A percentile compares a stretch with the other conserved stretches of the same genome.
These are phyloP conservation scores for Cosmia trapezina DNA, from an alignment of 2,888 invertebrate genomes.

Conservation along the genomic window DNA sequence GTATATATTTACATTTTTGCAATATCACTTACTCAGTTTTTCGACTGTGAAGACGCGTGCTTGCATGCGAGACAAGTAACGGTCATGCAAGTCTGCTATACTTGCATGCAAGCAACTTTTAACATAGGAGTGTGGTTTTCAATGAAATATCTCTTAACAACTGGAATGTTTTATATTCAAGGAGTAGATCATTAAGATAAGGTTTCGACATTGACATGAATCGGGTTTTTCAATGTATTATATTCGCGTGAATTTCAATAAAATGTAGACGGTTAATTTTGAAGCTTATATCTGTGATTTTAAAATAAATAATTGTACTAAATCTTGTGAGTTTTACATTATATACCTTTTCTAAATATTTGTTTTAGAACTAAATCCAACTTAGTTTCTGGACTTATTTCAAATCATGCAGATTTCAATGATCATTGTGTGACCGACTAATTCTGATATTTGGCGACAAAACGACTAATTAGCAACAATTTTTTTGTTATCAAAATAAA, in stretches of 20 bases:
- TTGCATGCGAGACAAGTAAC: not conserved
- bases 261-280: slow-evolving; percentile 58
- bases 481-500: too few species aligned
- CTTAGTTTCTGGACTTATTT: not conserved
- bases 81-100: not conserved
- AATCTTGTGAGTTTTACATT: slow-evolving; percentile 8
- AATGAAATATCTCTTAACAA: not conserved
- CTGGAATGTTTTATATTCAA: not conserved
- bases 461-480: too few species aligned
- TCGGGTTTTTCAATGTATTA: slow-evolving; percentile 9
- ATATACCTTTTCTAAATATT: not conserved
- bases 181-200: slow-evolving; percentile 20
- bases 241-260: slow-evolving; percentile 38
- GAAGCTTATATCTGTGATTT: slow-evolving; percentile 67
- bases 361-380: not conserved
- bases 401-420: too few species aligned
- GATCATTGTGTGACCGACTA: too few species aligned
- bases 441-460: too few species aligned
- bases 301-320: slow-evolving; percentile 64
- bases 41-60: not conserved
- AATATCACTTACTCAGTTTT: slow-evolving; percentile 2
- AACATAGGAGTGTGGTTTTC: not conserved
- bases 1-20: not conserved
- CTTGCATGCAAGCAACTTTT: slow-evolving; percentile 15
- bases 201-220: slow-evolving; percentile 15